Base-by-base conservation (phyloP, 2,113 vertebrate genomes). In the Platanista minor region DNA sequence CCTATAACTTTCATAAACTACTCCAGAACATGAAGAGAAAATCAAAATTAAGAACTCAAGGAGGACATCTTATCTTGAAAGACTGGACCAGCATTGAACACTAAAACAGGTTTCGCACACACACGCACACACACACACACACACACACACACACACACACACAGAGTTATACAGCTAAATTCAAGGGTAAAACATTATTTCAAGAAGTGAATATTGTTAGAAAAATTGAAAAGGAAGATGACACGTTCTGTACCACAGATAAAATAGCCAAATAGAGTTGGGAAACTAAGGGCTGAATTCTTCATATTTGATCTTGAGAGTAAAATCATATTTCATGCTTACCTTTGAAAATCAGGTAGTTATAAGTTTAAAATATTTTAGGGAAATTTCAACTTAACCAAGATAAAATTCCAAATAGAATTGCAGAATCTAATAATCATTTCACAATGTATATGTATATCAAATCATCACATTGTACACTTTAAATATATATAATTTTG, bases 201-300 rank as follows among this genome's bases (percentile, higher is more conserved):
- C 74, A 87, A 90, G 31, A 90, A 17, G 13, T 92, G 21, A 96
- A 74, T 86, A 59, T 39, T 29, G 33, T 93, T 85, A 61, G 52
- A 89, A 94, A 91, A 88, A 74, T 94, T 85, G 43, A 36, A 96
- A 86, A 90, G 64, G 69, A 71, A 78, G 18, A 93, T 88, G 27
- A 46, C n/a, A 67, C 89, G 52, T 13, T 62, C 90, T 95, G 80
- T 92, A 25, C n/a, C n/a, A 88, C 31, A 67, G 61, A 82, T 78
- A 89, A 82, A 96, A 93, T 96, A 82, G 46, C 59, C 78, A 90
- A 54, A 41, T 89, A 77, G 4, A 49, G 41, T 77, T 41, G 39
- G 8, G 39, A 85, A 74, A 29, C 4, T 36, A 84, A 89, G 9
- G 43, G 23, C 23, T 87, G 11, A 96, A 87, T 84, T 89, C 39